A percentile compares a stretch with the other conserved stretches of the same genome.
phyloP scores from a whole-genome alignment of 2,888 invertebrate genomes.

The Scaeva pyrastri region DNA sequence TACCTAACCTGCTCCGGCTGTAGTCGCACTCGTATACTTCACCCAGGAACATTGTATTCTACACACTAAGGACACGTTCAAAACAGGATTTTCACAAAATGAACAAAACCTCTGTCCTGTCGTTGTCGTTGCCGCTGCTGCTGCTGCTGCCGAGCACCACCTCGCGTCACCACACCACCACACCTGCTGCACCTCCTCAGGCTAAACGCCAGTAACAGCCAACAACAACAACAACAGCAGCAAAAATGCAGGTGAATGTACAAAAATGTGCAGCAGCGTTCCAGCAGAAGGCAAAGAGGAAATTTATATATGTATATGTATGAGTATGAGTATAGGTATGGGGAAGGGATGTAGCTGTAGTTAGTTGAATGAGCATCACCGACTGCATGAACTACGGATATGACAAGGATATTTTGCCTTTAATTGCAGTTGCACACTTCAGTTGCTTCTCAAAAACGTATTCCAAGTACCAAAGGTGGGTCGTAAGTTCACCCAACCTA shows the following conservation, averaged over 20 bases:
- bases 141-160: neutral
- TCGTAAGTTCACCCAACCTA: slow-evolving; percentile 13
- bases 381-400: slow-evolving; percentile 64
- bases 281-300: slow-evolving; percentile 5
- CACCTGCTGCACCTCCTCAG: neutral
- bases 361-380: slow-evolving; percentile 36
- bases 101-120: slow-evolving; percentile 42
- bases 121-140: neutral
- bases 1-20: neutral
- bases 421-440: slow-evolving; percentile 73
- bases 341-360: neutral
- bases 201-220: neutral
- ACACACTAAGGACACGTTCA: slow-evolving; percentile 53
- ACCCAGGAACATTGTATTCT: slow-evolving; percentile 34
- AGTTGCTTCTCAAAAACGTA: slow-evolving; percentile 55
- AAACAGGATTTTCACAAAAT: slow-evolving; percentile 50
- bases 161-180: no score
- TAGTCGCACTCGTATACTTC: no score
- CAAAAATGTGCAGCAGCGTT: slow-evolving; percentile 16
- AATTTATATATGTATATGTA: neutral
- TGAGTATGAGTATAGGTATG: neutral
- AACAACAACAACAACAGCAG: neutral
- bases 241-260: slow-evolving; percentile 17
- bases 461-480: slow-evolving; percentile 4
- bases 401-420: slow-evolving; percentile 68